phyloP scores from a whole-genome alignment of 2,113 vertebrate species.

The Xenopus laevis region DNA sequence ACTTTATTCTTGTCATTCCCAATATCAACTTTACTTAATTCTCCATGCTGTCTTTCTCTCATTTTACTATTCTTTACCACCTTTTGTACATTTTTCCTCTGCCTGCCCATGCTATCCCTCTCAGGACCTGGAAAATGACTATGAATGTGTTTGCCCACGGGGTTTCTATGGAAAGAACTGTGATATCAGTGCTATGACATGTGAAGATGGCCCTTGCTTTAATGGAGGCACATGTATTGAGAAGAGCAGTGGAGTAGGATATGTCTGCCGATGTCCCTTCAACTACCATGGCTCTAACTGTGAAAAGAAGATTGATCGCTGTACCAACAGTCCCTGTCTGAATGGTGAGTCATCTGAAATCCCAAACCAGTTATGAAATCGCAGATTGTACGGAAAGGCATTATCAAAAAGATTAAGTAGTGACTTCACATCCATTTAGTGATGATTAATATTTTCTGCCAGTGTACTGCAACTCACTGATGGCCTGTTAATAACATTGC shows the following conservation, averaged over 20 bases:
- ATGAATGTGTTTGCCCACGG: constrained; percentile 76
- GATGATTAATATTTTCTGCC: too few species aligned
- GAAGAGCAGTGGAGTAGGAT: constrained; percentile 62
- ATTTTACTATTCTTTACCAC: not conserved
- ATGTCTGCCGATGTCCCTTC: constrained; percentile 70
- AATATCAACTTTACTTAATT: not conserved
- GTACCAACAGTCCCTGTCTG: constrained; percentile 76
- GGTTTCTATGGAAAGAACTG: constrained; percentile 85
- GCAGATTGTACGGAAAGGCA: not conserved
- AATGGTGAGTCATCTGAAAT: constrained; percentile 59
- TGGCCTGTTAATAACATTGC: too few species aligned
- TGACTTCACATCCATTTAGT: too few species aligned
- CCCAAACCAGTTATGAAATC: too few species aligned
- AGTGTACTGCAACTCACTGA: too few species aligned
- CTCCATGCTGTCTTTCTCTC: not conserved
- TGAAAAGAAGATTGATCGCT: constrained; percentile 81
- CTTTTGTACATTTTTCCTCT: not conserved
- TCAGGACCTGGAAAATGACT: constrained; percentile 72
- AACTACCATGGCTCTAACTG: constrained; percentile 85
- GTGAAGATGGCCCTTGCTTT: constrained; percentile 80
- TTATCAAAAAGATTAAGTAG: too few species aligned
- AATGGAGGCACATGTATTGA: constrained; percentile 78
- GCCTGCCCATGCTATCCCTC: not conserved
- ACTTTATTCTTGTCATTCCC: not conserved
- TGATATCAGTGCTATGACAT: constrained; percentile 76